These are phyloP conservation scores for Ctenodactylus gundi DNA, from an alignment of 2,113 vertebrate species.

Conservation along the genomic window DNA sequence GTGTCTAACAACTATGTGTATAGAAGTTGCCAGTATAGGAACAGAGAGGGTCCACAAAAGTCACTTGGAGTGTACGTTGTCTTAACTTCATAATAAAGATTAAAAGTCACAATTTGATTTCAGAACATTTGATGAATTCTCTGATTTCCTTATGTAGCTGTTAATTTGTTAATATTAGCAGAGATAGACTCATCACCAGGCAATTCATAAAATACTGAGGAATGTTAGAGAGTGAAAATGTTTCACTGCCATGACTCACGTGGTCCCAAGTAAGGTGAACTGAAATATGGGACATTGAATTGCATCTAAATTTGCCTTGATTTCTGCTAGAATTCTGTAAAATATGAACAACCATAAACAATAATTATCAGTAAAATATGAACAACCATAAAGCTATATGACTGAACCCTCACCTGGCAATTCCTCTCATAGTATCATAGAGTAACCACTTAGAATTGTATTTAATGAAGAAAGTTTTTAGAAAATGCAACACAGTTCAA, in stretches of 20 bases:
- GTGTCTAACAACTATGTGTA: background rate
- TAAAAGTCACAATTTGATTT: background rate
- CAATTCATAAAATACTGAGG: background rate
- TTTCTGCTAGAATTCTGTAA: background rate
- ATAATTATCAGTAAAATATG: background rate
- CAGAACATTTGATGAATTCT: slow-evolving; percentile 22
- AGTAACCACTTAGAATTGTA: background rate
- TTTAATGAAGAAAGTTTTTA: background rate
- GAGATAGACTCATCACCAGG: background rate
- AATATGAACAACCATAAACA: background rate
- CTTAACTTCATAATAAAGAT: background rate
- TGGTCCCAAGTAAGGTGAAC: background rate
- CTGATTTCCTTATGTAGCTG: background rate
- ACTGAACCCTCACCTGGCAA: background rate
- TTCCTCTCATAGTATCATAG: background rate
- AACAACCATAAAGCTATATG: background rate
- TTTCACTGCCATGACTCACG: background rate
- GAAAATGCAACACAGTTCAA: background rate
- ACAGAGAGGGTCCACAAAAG: background rate
- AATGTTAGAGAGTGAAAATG: background rate
- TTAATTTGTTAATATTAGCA: background rate
- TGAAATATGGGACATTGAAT: background rate
- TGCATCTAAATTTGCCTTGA: background rate
- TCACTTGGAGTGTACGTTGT: background rate
- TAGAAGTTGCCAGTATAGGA: background rate